phyloP scores from a whole-genome alignment of 2,797 vertebrate species.

The Scyliorhinus canicula region DNA sequence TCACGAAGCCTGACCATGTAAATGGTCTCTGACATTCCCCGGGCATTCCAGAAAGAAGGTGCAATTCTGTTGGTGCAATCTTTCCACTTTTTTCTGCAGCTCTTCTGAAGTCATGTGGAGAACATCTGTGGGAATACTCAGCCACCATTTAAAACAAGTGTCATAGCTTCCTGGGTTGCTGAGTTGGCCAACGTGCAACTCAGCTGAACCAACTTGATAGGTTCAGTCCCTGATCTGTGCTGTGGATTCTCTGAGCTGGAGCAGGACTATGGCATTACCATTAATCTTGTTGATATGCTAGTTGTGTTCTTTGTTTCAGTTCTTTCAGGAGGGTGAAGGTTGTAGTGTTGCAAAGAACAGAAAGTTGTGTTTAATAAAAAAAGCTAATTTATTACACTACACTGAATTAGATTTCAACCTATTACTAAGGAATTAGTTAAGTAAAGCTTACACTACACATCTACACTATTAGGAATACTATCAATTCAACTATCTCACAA shows the following conservation, averaged over 20 bases:
- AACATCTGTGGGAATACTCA: background rate
- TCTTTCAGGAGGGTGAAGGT: no score
- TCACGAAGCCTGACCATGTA: background rate
- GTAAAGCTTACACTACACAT: no score
- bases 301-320: no score
- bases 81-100: background rate
- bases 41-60: background rate
- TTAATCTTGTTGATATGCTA: no score
- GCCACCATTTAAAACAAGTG: background rate
- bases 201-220: background rate
- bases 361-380: no score
- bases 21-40: background rate
- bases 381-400: no score
- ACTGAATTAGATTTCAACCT: no score
- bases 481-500: no score
- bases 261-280: background rate
- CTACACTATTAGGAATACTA: no score
- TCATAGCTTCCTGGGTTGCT: background rate
- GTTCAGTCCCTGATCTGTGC: background rate
- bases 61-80: background rate
- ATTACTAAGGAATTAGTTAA: no score
- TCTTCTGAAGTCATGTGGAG: background rate
- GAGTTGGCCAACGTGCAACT: background rate
- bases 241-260: background rate
- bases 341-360: no score